Evolutionary conservation across 2,888 invertebrate genomes (phyloP).

Genomic region (Sesia bembeciformis): DNA sequence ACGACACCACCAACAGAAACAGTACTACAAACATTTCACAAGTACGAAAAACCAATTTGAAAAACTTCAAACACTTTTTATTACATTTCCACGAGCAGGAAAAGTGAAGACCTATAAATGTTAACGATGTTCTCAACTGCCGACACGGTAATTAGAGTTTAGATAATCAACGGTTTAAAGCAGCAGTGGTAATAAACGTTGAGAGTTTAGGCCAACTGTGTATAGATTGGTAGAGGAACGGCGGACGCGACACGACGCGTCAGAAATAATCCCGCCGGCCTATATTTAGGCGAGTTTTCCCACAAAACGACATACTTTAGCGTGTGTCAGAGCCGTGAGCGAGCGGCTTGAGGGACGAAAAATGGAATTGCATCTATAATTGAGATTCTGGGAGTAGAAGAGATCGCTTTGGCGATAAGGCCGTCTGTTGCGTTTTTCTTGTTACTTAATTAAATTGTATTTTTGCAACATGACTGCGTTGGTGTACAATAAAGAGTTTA

Average conservation of each 20-base stretch:
- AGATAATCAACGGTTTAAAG: conserved; percentile 34
- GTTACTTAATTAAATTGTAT: no score
- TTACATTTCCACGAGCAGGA: conserved; percentile 12
- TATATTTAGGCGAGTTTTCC: conserved; percentile 67
- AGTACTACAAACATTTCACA: conserved; percentile 24
- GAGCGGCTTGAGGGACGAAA: no score
- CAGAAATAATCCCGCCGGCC: conserved; percentile 58
- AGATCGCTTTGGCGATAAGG: no score
- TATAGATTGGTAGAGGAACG: conserved; percentile 53
- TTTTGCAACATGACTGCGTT: no score
- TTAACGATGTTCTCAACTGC: conserved; percentile 18
- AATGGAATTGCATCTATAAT: no score
- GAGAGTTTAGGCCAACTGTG: conserved; percentile 43
- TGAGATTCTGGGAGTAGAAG: no score
- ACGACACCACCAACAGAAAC: conserved; percentile 24
- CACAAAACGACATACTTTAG: conserved; percentile 64
- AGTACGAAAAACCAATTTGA: neutral
- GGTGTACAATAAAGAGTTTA: no score
- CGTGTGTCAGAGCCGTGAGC: no score
- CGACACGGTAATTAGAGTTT: conserved; percentile 32
- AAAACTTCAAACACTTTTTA: conserved; percentile 3
- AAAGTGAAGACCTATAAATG: conserved; percentile 15
- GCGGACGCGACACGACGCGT: conserved; percentile 47
- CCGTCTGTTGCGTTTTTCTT: no score
- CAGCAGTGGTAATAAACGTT: conserved; percentile 42